Percentiles rank a stretch among this genome's conserved stretches.
Conservation (phyloP, 1,140 invertebrate species). For the Aporrectodea caliginosa region DNA sequence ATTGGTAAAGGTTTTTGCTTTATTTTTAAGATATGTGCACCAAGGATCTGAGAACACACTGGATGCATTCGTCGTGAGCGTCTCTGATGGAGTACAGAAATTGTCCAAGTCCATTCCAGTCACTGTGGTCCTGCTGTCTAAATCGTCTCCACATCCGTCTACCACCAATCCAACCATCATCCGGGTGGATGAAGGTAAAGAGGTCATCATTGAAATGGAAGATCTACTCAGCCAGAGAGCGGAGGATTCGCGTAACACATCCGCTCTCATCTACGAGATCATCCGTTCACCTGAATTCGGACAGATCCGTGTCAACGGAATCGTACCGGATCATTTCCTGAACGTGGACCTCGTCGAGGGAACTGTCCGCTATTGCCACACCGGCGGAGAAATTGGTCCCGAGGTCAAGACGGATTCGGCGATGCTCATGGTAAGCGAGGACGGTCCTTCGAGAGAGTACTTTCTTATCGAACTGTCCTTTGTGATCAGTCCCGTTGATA, state of each 20-base stretch:
- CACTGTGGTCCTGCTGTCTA: slow-evolving; percentile 42
- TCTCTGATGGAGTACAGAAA: slow-evolving; percentile 54
- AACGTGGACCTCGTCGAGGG: slow-evolving; percentile 36
- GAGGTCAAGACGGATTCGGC: slow-evolving; percentile 47
- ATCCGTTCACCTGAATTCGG: slow-evolving; percentile 51
- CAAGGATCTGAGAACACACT: slow-evolving; percentile 50
- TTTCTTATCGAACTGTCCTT: slow-evolving; percentile 47
- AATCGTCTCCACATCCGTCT: neutral
- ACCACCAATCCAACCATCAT: slow-evolving; percentile 49
- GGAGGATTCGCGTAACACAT: slow-evolving; percentile 51
- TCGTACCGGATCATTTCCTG: slow-evolving; percentile 36
- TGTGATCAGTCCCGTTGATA: slow-evolving; percentile 55
- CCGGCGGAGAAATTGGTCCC: slow-evolving; percentile 53
- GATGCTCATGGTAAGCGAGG: slow-evolving; percentile 54
- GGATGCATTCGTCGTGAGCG: slow-evolving; percentile 51
- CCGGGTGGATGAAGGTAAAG: slow-evolving; percentile 47
- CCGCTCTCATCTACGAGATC: slow-evolving; percentile 50
- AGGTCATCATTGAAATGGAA: slow-evolving; percentile 46
- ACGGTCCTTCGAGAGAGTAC: slow-evolving; percentile 25
- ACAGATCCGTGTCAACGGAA: slow-evolving; percentile 46
- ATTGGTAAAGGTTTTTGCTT: no score
- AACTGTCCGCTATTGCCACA: slow-evolving; percentile 41
- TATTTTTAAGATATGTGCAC: slow-evolving; percentile 48
- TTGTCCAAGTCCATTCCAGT: slow-evolving; percentile 51
- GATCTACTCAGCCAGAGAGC: slow-evolving; percentile 39